Evolutionary conservation across 2,797 vertebrate genomes (phyloP).

Genomic region (Remorina albescens): DNA sequence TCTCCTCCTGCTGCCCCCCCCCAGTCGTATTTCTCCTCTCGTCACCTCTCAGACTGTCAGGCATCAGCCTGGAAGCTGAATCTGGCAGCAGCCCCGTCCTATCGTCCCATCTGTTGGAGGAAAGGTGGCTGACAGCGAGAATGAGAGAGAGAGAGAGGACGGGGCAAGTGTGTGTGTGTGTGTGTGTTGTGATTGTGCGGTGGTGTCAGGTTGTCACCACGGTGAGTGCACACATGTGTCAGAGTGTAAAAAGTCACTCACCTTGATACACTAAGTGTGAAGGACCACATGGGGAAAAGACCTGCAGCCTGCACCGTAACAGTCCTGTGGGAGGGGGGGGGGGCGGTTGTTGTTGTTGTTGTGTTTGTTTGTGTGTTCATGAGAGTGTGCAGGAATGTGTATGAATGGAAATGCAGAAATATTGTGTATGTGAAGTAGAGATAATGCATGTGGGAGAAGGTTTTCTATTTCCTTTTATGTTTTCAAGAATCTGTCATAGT

Average conservation of each 20-base stretch:
- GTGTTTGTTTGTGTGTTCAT: constrained; percentile 5
- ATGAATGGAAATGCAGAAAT: constrained; percentile 4
- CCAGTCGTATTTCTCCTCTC: constrained; percentile 13
- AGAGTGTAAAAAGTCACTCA: constrained; percentile 19
- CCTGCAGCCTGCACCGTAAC: not conserved
- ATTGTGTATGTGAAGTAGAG: not conserved
- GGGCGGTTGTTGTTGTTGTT: not conserved
- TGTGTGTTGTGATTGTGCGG: constrained; percentile 2
- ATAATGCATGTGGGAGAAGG: not conserved
- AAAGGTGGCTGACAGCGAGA: constrained; percentile 27
- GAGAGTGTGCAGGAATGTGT: constrained; percentile 1
- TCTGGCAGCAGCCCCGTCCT: constrained; percentile 28
- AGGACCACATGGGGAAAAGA: not conserved
- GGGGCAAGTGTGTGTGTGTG: constrained; percentile 12
- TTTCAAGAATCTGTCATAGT: not conserved
- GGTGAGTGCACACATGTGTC: constrained; percentile 24
- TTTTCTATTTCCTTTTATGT: not conserved
- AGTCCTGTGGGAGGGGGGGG: constrained; percentile 3
- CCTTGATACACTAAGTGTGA: too few species aligned
- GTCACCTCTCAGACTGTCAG: constrained; percentile 50
- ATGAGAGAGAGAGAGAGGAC: not conserved
- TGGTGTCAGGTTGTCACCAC: constrained; percentile 19
- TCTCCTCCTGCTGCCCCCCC: constrained; percentile 1
- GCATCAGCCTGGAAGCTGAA: constrained; percentile 24
- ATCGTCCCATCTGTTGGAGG: constrained; percentile 52